A percentile compares a stretch with the other conserved stretches of the same genome.
phyloP scores from a whole-genome alignment of 2,888 invertebrate genomes.

The Catocala nupta region DNA sequence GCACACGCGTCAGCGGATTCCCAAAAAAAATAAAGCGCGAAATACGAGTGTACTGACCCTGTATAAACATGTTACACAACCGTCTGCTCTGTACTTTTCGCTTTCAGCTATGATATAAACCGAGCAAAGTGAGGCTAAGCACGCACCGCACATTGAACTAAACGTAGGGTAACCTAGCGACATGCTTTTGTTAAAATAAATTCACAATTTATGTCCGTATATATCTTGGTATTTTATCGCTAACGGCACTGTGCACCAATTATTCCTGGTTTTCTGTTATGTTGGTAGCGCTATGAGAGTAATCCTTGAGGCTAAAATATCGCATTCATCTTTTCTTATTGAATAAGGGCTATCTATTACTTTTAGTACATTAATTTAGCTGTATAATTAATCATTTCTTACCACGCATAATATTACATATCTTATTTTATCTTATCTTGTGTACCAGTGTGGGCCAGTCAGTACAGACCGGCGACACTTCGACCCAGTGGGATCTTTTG shows the following conservation, averaged over 20 bases:
- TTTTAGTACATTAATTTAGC: conserved; percentile 29
- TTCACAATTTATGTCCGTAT: conserved; percentile 31
- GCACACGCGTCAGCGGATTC: conserved; percentile 58
- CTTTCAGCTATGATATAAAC: conserved; percentile 50
- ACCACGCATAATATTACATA: no score
- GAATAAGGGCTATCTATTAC: conserved; percentile 25
- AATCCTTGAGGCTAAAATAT: conserved; percentile 28
- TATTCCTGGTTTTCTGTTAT: conserved; percentile 40
- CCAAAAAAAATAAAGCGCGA: conserved; percentile 59
- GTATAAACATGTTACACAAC: conserved; percentile 56
- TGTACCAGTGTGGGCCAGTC: no score
- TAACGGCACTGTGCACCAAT: conserved; percentile 26
- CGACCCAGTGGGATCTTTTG: no score
- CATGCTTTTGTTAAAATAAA: conserved; percentile 32
- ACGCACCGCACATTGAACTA: conserved; percentile 48
- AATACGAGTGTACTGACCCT: conserved; percentile 55
- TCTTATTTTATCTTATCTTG: no score
- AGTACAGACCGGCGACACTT: no score
- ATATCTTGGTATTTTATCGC: conserved; percentile 33
- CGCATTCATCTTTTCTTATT: conserved; percentile 29
- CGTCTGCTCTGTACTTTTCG: conserved; percentile 38
- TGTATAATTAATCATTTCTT: conserved; percentile 24
- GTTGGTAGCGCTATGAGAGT: conserved; percentile 37
- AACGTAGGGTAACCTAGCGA: conserved; percentile 24
- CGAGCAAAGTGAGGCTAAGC: conserved; percentile 39